Percentiles rank a stretch among this genome's conserved stretches.
These are phyloP conservation scores for Drosophila pachea DNA, from an alignment of 1,140 invertebrate species.

Conservation along the genomic window DNA sequence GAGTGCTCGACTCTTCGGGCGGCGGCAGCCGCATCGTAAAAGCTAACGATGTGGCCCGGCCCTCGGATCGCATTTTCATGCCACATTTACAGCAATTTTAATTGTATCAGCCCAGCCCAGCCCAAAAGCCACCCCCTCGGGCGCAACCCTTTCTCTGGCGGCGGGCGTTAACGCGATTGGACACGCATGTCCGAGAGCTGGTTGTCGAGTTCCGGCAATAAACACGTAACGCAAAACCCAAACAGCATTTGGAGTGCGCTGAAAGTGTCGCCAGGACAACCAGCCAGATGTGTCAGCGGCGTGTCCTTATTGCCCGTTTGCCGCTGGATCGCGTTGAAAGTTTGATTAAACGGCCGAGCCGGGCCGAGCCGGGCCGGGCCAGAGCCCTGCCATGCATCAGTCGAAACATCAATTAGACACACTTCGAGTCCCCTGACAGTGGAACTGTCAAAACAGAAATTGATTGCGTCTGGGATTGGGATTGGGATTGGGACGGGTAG, in stretches of 20 bases:
- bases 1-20: constrained; percentile 6
- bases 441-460: constrained; percentile 74
- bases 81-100: constrained; percentile 74
- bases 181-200: constrained; percentile 64
- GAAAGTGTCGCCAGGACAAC: constrained; percentile 73
- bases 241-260: constrained; percentile 73
- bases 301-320: constrained; percentile 30
- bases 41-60: constrained; percentile 68
- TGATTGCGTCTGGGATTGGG: constrained; percentile 70
- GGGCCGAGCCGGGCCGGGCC: background rate
- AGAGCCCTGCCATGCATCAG: constrained; percentile 12
- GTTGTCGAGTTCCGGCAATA: constrained; percentile 44
- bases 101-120: constrained; percentile 59
- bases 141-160: constrained; percentile 54
- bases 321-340: constrained; percentile 50
- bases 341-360: constrained; percentile 53
- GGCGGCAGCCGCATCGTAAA: constrained; percentile 61
- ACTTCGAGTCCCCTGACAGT: constrained; percentile 66
- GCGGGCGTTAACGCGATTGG: constrained; percentile 65
- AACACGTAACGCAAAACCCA: constrained; percentile 65
- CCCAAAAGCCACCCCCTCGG: constrained; percentile 1
- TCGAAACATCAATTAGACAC: constrained; percentile 69
- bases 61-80: constrained; percentile 68
- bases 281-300: constrained; percentile 52
- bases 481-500: no score